Base-by-base conservation (phyloP, 1,140 invertebrate species). In the Neomicropteryx cornuta region DNA sequence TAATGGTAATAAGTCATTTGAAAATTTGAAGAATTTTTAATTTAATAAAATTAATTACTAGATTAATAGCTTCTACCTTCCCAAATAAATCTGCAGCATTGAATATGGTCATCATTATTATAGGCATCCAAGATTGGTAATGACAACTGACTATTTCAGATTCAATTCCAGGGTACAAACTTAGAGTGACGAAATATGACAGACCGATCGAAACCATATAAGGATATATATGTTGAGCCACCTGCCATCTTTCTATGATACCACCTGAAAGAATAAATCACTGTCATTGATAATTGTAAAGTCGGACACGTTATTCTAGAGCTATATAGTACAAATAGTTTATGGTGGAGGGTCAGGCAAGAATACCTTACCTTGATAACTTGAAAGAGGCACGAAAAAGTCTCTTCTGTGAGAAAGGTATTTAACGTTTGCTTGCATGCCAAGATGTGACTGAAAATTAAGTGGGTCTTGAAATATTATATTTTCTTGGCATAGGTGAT, bases 51-150 rank as follows among this genome's bases (percentile, higher is more conserved):
- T 29, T 31, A 13, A 30, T 4, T 37, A 11, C 18, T 29, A 28
- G 31, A 11, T 36, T 29, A 18, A 37, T 34, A 11, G 8, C 8
- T 38, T 41, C 47, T 63, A 85, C 81, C 68, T 90, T 90, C 47
- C 87, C 89, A 39, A 89, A 66, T 5, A 92, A 75, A 66, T 93
- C 89, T 30, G 82, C 80, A 2, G 79, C 70, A 52, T 93, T 93
- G 50, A 93, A 93, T 1, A 80, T 69, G 5, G 87, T 79, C 86
- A 94, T 92, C 19, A 94, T 63, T 11, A 92, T 70, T 2, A 93
- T 86, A 0, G 88, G 88, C 86, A 92, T 90, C 88, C 89, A 93
- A 2, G 78, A 78, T 5, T 77, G 76, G 18, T 88, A 76, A 16
- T 72, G 72, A 49, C 87, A 92, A 21, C 84, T 90, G 22, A 79